phyloP scores from a whole-genome alignment of 2,113 vertebrate species.

The Alethe diademata region DNA sequence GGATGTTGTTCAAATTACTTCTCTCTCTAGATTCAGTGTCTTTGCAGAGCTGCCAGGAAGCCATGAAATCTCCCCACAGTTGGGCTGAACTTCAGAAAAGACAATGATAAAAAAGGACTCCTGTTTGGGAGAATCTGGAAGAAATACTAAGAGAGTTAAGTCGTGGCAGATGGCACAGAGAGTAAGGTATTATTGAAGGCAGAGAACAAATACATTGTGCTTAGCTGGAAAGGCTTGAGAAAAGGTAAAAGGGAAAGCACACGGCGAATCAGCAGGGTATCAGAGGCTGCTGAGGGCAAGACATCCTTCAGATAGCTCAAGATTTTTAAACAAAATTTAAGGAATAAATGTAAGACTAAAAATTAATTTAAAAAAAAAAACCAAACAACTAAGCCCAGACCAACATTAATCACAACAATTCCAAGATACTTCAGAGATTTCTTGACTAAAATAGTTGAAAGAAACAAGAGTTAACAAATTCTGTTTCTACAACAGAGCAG shows the following conservation, averaged over 20 bases:
- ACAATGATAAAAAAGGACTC: neutral
- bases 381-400: neutral
- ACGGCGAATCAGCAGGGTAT: accelerated
- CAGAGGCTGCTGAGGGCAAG: neutral
- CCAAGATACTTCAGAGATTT: neutral
- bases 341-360: neutral
- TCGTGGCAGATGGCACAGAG: neutral
- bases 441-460: neutral
- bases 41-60: neutral
- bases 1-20: neutral
- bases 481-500: neutral
- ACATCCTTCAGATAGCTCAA: neutral
- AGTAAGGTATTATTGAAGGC: neutral
- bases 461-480: neutral
- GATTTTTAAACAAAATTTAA: neutral
- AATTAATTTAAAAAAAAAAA: neutral
- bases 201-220: neutral
- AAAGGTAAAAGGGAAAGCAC: neutral
- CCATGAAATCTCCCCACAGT: neutral
- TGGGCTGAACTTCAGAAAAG: neutral
- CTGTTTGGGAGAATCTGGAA: neutral
- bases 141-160: neutral
- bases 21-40: neutral
- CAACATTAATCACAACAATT: neutral
- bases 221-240: neutral